Conservation (phyloP, 2,888 invertebrate genomes). For the Metellina segmentata region DNA sequence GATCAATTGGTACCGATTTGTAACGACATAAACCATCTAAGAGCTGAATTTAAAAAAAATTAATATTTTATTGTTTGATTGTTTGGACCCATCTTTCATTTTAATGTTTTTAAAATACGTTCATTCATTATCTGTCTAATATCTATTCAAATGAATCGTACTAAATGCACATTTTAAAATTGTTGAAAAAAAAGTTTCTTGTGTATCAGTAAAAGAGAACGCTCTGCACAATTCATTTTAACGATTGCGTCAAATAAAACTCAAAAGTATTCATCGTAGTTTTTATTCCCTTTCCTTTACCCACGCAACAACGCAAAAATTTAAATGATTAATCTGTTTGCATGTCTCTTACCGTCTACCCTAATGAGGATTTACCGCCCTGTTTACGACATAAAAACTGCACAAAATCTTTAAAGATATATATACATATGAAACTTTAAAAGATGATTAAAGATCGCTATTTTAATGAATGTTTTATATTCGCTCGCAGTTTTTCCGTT, state of each 20-base stretch:
- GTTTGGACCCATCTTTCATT: no score
- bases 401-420: not conserved
- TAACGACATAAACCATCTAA: no score
- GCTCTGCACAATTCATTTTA: not conserved
- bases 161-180: no score
- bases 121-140: no score
- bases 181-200: no score
- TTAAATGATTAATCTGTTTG: not conserved
- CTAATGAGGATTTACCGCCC: not conserved
- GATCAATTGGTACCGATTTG: no score
- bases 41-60: no score
- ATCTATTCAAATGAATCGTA: no score
- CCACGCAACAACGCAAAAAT: not conserved
- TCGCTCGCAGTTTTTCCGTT: not conserved
- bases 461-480: not conserved
- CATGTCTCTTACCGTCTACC: not conserved
- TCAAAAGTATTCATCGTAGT: not conserved
- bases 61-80: no score
- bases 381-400: not conserved
- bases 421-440: not conserved
- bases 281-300: not conserved
- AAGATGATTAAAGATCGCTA: not conserved
- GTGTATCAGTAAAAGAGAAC: no score
- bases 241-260: not conserved
- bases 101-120: no score